Evolutionary conservation across 2,888 invertebrate genomes (phyloP).

Genomic region (Pediacus dermestoides): DNA sequence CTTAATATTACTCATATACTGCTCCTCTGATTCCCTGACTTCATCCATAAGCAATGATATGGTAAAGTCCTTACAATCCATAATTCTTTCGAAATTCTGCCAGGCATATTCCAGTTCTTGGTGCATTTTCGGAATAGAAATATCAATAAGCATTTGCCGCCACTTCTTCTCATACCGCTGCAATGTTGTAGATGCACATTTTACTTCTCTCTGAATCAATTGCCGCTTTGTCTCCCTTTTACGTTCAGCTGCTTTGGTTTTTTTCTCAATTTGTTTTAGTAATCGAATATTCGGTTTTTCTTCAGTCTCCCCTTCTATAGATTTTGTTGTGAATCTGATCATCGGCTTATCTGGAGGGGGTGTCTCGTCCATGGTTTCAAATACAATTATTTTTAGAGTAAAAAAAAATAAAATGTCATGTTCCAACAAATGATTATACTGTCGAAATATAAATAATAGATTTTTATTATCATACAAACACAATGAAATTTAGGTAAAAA

Average conservation of each 20-base stretch:
- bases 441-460: no score
- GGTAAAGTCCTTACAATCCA: constrained; percentile 51
- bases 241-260: constrained; percentile 32
- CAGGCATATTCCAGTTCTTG: constrained; percentile 48
- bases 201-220: constrained; percentile 44
- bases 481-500: constrained; percentile 1
- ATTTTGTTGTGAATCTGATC: no score
- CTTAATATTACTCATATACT: constrained; percentile 44
- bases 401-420: no score
- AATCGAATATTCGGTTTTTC: constrained; percentile 27
- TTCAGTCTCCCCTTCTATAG: no score
- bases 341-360: no score
- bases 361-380: no score
- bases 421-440: no score
- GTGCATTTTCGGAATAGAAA: constrained; percentile 46
- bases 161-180: constrained; percentile 42
- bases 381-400: no score
- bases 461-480: no score
- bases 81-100: constrained; percentile 49
- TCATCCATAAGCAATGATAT: constrained; percentile 48
- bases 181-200: constrained; percentile 43
- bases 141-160: constrained; percentile 45
- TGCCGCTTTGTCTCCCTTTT: constrained; percentile 39
- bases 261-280: constrained; percentile 33
- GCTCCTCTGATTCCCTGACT: constrained; percentile 45